A percentile compares a stretch with the other conserved stretches of the same genome.
Evolutionary conservation across 2,888 invertebrate species (phyloP).

Genomic region (Onthophagus sagittarius): DNA sequence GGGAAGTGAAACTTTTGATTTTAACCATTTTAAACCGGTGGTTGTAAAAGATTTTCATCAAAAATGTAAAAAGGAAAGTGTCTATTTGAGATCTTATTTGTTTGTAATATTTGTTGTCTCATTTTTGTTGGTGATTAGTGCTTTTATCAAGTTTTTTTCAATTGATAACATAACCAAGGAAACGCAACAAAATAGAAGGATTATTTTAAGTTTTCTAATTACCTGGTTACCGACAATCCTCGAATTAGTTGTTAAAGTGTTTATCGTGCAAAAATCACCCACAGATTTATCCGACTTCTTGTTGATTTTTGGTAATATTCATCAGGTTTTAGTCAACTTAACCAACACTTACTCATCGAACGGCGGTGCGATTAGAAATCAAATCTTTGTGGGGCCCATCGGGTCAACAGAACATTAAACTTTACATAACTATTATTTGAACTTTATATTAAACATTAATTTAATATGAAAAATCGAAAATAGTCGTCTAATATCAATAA

Average conservation of each 20-base stretch:
- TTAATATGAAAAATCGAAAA: neutral
- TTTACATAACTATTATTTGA: neutral
- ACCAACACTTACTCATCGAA: constrained; percentile 27
- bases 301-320: constrained; percentile 36
- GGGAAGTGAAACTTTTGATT: constrained; percentile 29
- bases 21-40: constrained; percentile 25
- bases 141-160: constrained; percentile 7
- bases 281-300: constrained; percentile 36
- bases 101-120: constrained; percentile 37
- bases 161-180: neutral
- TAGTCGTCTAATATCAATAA: neutral
- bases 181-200: neutral
- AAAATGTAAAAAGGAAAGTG: constrained; percentile 21
- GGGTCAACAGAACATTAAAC: constrained; percentile 6
- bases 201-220: constrained; percentile 28
- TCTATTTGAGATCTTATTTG: constrained; percentile 36
- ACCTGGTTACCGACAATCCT: constrained; percentile 43
- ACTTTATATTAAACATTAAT: neutral
- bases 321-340: constrained; percentile 33
- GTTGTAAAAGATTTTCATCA: constrained; percentile 6
- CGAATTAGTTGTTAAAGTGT: constrained; percentile 39
- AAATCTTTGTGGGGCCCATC: constrained; percentile 31
- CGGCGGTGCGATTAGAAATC: constrained; percentile 30
- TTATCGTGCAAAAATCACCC: constrained; percentile 33
- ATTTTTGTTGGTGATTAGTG: constrained; percentile 36